Evolutionary conservation across 1,140 invertebrate genomes (phyloP), one percentile per base, ranked within the genome.

Genomic region (Drosophila miranda): DNA sequence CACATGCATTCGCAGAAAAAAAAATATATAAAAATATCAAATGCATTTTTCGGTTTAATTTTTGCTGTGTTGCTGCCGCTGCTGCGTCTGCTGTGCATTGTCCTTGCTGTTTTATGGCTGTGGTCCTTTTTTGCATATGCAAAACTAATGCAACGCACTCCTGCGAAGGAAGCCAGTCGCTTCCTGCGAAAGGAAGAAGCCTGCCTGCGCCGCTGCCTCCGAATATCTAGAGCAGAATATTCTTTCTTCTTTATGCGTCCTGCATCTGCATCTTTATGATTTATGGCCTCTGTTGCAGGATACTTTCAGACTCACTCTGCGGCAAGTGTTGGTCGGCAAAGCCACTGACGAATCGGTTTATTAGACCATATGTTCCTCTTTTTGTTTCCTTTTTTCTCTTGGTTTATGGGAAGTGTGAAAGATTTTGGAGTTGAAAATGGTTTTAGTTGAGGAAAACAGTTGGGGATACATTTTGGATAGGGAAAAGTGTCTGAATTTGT

Each of bases 91-190:
- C 58, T 44, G 52, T 78, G 69, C 49, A 57, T 59, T 75, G 81
- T 84, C 69, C 68, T 84, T 76, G 62, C 54, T 78, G 62, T 78
- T 87, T 86, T 87, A 86, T 86, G 80, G 66, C 75, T 67, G 34
- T 38, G 11, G 66, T 75, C 61, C 75, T 59, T 46, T 45, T 57
- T 64, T 61, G 55, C 74, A 87, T 78, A 83, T 81, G 78, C 74
- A 86, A 87, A 77, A 67, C 45, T 28, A 58, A 78, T 64, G 77
- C 81, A 84, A 55, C 48, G 23, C 48, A 19, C 48, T 23, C 23
- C 23, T 23, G 23, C 23, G 23, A 23, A 3, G 0, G 23, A 41
- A 45, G 54, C 14, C 38, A 34, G 30, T 16, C 26, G 63, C 50
- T 56, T 59, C 48, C 74, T 77, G 78, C 41, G 61, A 59, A 13